Conservation (phyloP, 2,113 vertebrate species). For the Artemisiospiza belli region DNA sequence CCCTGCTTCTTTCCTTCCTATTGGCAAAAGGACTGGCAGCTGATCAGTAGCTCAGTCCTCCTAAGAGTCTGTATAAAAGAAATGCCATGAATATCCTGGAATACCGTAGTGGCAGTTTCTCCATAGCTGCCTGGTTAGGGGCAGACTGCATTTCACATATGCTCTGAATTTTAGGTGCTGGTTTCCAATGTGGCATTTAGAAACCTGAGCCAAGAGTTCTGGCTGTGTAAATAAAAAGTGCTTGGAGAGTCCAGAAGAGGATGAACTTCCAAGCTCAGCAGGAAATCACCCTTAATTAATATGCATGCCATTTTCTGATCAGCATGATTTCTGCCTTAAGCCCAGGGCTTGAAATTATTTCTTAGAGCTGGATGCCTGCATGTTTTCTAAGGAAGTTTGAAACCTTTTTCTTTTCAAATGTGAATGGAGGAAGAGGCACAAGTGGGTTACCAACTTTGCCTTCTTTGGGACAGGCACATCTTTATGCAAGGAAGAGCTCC, state of each 20-base stretch:
- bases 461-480: background rate
- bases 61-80: background rate
- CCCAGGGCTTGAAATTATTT: background rate
- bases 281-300: background rate
- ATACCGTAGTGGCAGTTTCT: background rate
- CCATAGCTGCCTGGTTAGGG: background rate
- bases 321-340: conserved; percentile 3
- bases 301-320: background rate
- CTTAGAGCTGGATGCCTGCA: background rate
- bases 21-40: background rate
- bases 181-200: background rate
- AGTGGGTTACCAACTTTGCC: background rate
- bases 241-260: background rate
- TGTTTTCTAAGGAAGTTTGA: background rate
- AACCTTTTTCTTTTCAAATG: background rate
- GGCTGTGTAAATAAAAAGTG: background rate
- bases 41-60: background rate
- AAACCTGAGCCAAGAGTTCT: background rate
- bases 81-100: background rate
- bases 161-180: background rate
- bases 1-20: background rate
- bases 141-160: background rate
- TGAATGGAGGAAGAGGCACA: background rate
- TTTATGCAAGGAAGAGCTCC: background rate
- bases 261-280: background rate